Evolutionary conservation across 2,888 invertebrate genomes (phyloP).

Genomic region (Ctenicera cuprea): DNA sequence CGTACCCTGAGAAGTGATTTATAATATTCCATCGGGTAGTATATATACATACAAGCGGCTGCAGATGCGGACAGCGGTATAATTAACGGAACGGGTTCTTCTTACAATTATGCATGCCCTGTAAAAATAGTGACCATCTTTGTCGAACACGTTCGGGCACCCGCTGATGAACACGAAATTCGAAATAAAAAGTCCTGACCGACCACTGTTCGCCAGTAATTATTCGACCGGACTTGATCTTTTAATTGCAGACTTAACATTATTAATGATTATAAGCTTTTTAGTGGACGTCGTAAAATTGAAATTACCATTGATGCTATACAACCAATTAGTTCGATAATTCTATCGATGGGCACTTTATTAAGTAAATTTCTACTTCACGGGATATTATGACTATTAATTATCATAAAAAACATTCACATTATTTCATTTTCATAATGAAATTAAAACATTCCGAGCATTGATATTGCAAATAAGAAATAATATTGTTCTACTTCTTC

Average conservation of each 20-base stretch:
- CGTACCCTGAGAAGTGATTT: slow-evolving; percentile 61
- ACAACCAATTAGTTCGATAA: slow-evolving; percentile 25
- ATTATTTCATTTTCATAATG: too few relatives aligned
- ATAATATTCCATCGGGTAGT: slow-evolving; percentile 51
- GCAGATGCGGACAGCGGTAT: slow-evolving; percentile 57
- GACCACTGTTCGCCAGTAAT: slow-evolving; percentile 24
- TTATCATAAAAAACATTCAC: background rate
- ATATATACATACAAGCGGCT: slow-evolving; percentile 26
- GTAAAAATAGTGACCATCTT: slow-evolving; percentile 35
- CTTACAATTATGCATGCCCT: slow-evolving; percentile 42
- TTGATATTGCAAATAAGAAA: too few relatives aligned
- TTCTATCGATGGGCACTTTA: slow-evolving; percentile 6
- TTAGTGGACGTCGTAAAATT: slow-evolving; percentile 26
- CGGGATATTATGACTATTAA: background rate
- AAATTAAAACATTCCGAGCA: too few relatives aligned
- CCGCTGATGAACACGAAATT: slow-evolving; percentile 12
- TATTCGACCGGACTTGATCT: slow-evolving; percentile 19
- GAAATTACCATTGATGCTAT: slow-evolving; percentile 18
- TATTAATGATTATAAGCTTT: slow-evolving; percentile 27
- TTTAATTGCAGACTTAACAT: slow-evolving; percentile 26
- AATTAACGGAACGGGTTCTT: slow-evolving; percentile 58
- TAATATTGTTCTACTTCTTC: too few relatives aligned
- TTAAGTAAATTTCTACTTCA: slow-evolving; percentile 20
- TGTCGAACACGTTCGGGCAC: slow-evolving; percentile 20
- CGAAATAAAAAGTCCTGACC: slow-evolving; percentile 15